Evolutionary conservation across 2,888 invertebrate genomes (phyloP).

Genomic region (Cephus pulcher): DNA sequence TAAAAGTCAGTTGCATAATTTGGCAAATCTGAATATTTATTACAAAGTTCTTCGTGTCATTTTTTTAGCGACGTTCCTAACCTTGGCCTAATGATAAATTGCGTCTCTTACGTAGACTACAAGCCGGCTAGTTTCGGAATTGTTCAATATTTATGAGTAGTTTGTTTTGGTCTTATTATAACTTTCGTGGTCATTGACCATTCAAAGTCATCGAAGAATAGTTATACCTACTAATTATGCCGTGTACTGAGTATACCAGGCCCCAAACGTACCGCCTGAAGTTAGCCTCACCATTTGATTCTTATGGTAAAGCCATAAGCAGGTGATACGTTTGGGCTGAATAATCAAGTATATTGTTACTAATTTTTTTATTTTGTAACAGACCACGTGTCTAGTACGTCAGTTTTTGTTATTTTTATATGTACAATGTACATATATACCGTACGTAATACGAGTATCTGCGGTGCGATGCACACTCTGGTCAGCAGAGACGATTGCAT

Average conservation of each 20-base stretch:
- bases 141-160: background rate
- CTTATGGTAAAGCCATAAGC: no score
- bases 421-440: background rate
- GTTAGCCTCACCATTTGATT: no score
- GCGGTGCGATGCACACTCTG: background rate
- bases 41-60: background rate
- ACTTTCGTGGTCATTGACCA: background rate
- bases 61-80: background rate
- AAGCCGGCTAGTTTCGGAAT: background rate
- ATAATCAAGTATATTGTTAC: background rate
- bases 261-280: no score
- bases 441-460: background rate
- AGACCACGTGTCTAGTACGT: background rate
- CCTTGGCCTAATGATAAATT: constrained; percentile 8
- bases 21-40: background rate
- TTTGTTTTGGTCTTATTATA: background rate
- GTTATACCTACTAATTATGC: background rate
- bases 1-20: background rate
- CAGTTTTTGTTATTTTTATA: no score
- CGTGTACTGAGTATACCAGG: no score
- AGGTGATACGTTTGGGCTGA: no score
- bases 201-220: background rate
- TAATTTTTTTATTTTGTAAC: background rate
- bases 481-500: background rate
- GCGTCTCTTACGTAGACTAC: background rate